phyloP scores from a whole-genome alignment of 2,888 invertebrate genomes.

The Rhagium mordax region DNA sequence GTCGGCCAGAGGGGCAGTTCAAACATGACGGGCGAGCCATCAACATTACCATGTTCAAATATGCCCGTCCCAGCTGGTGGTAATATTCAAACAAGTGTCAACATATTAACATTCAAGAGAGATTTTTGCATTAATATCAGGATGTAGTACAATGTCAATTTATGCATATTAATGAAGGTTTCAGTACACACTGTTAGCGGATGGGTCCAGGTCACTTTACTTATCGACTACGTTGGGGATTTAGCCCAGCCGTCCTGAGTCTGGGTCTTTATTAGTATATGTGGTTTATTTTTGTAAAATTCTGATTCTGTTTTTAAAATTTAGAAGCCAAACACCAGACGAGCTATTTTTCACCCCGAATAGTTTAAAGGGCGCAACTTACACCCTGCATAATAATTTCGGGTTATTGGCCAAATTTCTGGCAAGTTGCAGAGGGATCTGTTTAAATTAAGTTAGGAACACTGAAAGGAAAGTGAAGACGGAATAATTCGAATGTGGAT shows the following conservation, averaged over 20 bases:
- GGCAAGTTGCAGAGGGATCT: constrained; percentile 17
- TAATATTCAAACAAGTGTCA: constrained; percentile 55
- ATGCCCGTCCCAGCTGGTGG: constrained; percentile 38
- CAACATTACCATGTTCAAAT: constrained; percentile 59
- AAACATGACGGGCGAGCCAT: constrained; percentile 53
- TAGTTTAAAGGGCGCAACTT: neutral
- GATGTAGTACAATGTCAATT: constrained; percentile 64
- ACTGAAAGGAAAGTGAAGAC: constrained; percentile 49
- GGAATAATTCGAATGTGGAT: constrained; percentile 49
- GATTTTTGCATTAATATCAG: constrained; percentile 63
- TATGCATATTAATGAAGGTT: constrained; percentile 64
- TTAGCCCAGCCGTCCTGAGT: neutral
- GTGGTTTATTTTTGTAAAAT: neutral
- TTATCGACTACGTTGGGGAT: constrained; percentile 38
- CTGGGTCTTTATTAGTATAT: neutral
- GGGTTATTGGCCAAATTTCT: constrained; percentile 19
- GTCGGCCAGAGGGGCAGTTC: constrained; percentile 53
- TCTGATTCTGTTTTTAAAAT: too few species aligned
- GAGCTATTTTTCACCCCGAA: neutral
- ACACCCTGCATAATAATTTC: constrained; percentile 16
- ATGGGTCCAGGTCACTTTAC: constrained; percentile 50
- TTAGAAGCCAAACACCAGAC: too few species aligned
- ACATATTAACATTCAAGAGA: constrained; percentile 63
- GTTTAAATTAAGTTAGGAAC: constrained; percentile 44
- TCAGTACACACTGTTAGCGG: constrained; percentile 44